A percentile compares a stretch with the other conserved stretches of the same genome.
Conservation (phyloP, 2,113 vertebrate genomes). For the Xiphorhynchus elegans region DNA sequence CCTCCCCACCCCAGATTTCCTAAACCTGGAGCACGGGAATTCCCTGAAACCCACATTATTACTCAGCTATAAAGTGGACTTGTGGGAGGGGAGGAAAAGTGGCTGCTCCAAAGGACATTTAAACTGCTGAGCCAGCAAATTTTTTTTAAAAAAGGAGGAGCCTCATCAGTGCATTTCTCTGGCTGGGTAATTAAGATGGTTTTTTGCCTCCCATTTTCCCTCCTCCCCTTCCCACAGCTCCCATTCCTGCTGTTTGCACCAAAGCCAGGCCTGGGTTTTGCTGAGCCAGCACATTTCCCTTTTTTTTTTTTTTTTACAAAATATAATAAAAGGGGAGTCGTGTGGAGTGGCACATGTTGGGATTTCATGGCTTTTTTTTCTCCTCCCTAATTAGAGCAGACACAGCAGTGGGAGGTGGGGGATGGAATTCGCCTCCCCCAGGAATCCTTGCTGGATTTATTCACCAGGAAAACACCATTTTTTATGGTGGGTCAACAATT, state of each 20-base stretch:
- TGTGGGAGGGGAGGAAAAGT: not conserved
- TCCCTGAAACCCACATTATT: not conserved
- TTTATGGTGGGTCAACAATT: not conserved
- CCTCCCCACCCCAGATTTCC: not conserved
- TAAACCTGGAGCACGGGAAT: rapidly evolving
- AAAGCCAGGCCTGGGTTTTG: not conserved
- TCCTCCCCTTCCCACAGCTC: not conserved
- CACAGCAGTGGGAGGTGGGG: not conserved
- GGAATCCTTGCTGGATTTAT: not conserved
- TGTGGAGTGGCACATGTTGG: not conserved
- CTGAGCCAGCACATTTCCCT: not conserved
- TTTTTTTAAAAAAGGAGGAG: not conserved
- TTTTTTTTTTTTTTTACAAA: not conserved
- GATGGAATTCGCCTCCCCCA: not conserved
- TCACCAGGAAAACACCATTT: not conserved
- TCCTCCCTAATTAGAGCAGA: not conserved
- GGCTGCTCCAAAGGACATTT: not conserved
- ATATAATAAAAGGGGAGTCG: not conserved
- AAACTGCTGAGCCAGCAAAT: not conserved
- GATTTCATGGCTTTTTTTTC: not conserved
- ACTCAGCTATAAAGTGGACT: not conserved
- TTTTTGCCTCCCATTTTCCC: constrained; percentile 2
- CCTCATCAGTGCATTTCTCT: not conserved
- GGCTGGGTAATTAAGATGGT: not conserved
- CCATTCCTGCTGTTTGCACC: not conserved